Conservation (phyloP, 1,140 invertebrate genomes). For the Planococcus citri region DNA sequence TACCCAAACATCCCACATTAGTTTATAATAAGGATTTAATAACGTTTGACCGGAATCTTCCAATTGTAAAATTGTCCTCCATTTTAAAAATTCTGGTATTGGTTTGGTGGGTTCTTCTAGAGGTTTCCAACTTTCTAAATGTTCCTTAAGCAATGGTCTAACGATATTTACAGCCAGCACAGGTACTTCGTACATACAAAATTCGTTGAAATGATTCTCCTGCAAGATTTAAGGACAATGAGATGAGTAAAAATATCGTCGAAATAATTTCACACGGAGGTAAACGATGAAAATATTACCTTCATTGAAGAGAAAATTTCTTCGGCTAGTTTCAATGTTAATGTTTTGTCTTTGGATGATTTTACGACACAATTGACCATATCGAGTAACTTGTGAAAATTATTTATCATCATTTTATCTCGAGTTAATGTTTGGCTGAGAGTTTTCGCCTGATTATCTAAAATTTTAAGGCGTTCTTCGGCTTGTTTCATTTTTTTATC, state of each 20-base stretch:
- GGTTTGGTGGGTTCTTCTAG: slow-evolving; percentile 48
- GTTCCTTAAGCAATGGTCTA: slow-evolving; percentile 50
- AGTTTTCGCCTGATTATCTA: slow-evolving; percentile 65
- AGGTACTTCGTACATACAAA: slow-evolving; percentile 48
- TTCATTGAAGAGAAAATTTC: slow-evolving; percentile 20
- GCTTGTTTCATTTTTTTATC: slow-evolving; percentile 63
- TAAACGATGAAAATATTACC: not conserved
- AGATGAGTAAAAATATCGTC: not conserved
- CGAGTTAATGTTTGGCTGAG: slow-evolving; percentile 55
- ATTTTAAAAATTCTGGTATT: slow-evolving; percentile 52
- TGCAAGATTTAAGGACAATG: slow-evolving; percentile 26
- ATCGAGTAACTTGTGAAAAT: slow-evolving; percentile 54
- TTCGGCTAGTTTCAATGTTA: slow-evolving; percentile 59
- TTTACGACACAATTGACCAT: slow-evolving; percentile 55
- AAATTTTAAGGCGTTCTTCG: slow-evolving; percentile 59
- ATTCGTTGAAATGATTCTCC: slow-evolving; percentile 46
- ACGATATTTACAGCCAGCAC: slow-evolving; percentile 52
- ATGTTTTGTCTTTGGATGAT: slow-evolving; percentile 37
- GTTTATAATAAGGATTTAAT: slow-evolving; percentile 61
- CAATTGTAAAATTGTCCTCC: slow-evolving; percentile 51
- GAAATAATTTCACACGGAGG: not conserved
- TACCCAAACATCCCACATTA: slow-evolving; percentile 85
- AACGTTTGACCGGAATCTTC: slow-evolving; percentile 31
- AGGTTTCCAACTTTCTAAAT: slow-evolving; percentile 60
- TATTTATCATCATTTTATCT: slow-evolving; percentile 59